phyloP scores from a whole-genome alignment of 1,140 invertebrate species.

The Calephelis virginiensis region DNA sequence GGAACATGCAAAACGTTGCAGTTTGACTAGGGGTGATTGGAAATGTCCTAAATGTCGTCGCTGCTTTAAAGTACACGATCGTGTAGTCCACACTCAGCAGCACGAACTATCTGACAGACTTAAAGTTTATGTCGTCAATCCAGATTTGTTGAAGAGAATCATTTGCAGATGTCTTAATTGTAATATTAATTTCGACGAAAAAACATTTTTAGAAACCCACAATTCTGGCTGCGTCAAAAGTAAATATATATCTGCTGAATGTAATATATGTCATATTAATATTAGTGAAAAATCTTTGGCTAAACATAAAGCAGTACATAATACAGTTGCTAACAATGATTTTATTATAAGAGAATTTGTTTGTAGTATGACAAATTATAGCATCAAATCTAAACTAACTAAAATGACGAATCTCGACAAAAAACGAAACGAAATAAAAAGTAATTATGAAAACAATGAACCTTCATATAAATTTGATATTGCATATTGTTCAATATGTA shows the following conservation, averaged over 20 bases:
- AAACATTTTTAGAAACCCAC: slow-evolving; percentile 21
- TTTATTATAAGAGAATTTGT: slow-evolving; percentile 30
- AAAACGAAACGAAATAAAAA: not conserved
- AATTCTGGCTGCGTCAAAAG: slow-evolving; percentile 19
- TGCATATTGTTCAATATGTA: slow-evolving; percentile 9
- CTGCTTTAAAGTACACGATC: slow-evolving; percentile 27
- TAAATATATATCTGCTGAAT: not conserved
- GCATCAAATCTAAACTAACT: not conserved
- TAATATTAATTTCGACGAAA: slow-evolving; percentile 30
- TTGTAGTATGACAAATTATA: not conserved
- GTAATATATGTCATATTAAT: slow-evolving; percentile 23
- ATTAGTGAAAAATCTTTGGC: slow-evolving; percentile 20
- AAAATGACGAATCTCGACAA: not conserved
- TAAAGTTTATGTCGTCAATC: slow-evolving; percentile 23
- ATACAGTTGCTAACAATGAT: slow-evolving; percentile 21
- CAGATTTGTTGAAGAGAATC: slow-evolving; percentile 22
- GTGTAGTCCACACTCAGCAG: slow-evolving; percentile 26
- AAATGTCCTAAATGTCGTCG: slow-evolving; percentile 32
- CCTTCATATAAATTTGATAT: not conserved
- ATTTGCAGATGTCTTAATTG: slow-evolving; percentile 31
- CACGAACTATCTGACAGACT: slow-evolving; percentile 29
- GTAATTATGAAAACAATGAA: not conserved
- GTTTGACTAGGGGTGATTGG: slow-evolving; percentile 27
- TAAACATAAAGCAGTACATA: slow-evolving; percentile 24
- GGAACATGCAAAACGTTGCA: slow-evolving; percentile 29